Percentiles rank a stretch among this genome's conserved stretches.
Conservation (phyloP, 2,113 vertebrate species). For the Nettapus auritus region DNA sequence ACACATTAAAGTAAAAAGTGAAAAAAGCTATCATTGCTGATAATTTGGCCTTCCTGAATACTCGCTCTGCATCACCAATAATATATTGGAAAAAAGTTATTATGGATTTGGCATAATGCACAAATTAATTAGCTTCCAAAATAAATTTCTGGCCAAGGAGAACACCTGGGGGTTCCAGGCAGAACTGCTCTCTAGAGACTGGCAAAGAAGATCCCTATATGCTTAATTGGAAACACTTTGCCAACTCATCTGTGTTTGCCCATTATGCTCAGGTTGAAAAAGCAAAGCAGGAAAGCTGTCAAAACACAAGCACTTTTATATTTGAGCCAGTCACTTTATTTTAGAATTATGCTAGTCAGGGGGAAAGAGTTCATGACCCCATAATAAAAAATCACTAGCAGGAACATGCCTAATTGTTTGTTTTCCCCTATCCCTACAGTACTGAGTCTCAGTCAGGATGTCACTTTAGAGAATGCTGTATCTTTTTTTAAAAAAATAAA, state of each 20-base stretch:
- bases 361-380: not conserved
- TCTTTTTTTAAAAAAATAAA: not conserved
- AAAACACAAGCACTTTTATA: conserved; percentile 49
- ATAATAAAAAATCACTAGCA: not conserved
- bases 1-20: not conserved
- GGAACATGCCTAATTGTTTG: conserved; percentile 24
- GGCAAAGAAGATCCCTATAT: conserved; percentile 3
- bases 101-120: conserved; percentile 8
- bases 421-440: not conserved
- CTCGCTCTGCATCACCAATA: not conserved
- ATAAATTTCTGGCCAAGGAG: conserved; percentile 8
- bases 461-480: not conserved
- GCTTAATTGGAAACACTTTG: conserved; percentile 47
- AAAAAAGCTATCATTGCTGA: not conserved
- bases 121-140: conserved; percentile 49
- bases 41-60: not conserved
- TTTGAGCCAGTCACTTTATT: conserved; percentile 24
- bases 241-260: not conserved
- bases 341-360: not conserved
- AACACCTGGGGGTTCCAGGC: not conserved
- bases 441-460: not conserved
- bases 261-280: conserved; percentile 28
- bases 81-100: not conserved
- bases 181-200: not conserved
- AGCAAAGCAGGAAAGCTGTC: conserved; percentile 33